Base-by-base conservation (phyloP, 2,888 invertebrate genomes). In the Rotaria macrura region DNA sequence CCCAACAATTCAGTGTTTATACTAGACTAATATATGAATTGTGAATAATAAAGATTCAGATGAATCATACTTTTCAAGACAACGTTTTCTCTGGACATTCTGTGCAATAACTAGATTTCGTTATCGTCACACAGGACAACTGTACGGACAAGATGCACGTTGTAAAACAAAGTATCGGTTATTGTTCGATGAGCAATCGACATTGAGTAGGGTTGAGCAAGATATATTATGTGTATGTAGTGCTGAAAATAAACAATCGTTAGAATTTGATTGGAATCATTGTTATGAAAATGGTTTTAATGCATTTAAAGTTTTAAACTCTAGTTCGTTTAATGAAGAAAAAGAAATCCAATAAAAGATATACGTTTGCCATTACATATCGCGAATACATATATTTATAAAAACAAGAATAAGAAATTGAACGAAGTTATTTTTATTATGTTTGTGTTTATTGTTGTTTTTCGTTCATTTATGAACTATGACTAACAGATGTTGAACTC, bases 231-330 rank as follows among this genome's bases (percentile, higher is more conserved):
- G 20, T 7, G 74, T 43, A 43, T 79, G 40, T 79, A 43, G 40
- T 40, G 79, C 79, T 7, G 79, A 79, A 43, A 79, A 79, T 79
- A 65, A 65, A 34, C n/a, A 43, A 79, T 40, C 25, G 5, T 43
- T n/a, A 5, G 25, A 79, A 12, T 79, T 79, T n/a, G 79, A 79
- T 79, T 79, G 43, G 79, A 43, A 79, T 79, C 25, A 79, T 25
- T 34, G n/a, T n/a, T 79, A 79, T 43, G 79, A n/a, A 14, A 34
- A 43, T 12, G 79, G 43, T 43, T 79, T 79, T n/a, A 43, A 79
- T 79, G 79, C 79, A 12, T 79, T 79, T 43, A 43, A 79, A 79
- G 79, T 79, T 43, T 43, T 79, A 43, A 79, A 79, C 43, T 40
- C 79, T 79, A 23, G 34, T 79, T 79, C 3, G 25, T 40, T 20